Evolutionary conservation across 2,113 vertebrate species (phyloP), one percentile per base, ranked within the genome.

Genomic region (Gallinago jamesoni): DNA sequence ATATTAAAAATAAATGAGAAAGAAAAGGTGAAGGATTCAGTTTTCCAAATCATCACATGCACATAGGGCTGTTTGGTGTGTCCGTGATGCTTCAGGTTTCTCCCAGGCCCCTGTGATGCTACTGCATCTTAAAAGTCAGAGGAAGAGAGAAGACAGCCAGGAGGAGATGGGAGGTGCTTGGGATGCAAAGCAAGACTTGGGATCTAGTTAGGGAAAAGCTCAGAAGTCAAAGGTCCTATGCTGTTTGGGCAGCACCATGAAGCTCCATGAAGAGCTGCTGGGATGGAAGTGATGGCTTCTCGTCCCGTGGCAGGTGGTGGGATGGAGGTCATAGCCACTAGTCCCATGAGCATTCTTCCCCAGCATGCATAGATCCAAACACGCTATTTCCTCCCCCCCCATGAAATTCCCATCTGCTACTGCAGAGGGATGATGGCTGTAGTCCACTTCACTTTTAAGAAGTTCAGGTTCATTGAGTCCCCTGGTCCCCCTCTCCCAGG

Each of bases 381-480:
- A 9, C 0, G 1, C 2, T 68, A 0, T 39, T 22, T 16, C 19
- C 47, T 45, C 16, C 20, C 45, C 22, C 23, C 6, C 35, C 24
- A 15, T 27, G 37, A 16, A n/a, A 63, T 78, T 87, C 43, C 28
- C n/a, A 56, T 35, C 41, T 62, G 22, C 14, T 72, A 3, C 48
- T 2, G 2, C 48, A 80, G 57, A 59, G 41, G 55, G 12, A 18
- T 6, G 16, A n/a, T 30, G 50, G 43, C 25, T 80, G 28, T 8
- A 86, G 43, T 21, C 11, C 12, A 13, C 30, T 33, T 15, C 15
- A 27, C 17, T 90, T 84, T 90, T 24, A 3, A 25, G 31, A 25
- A 1, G 1, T 19, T 53, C 9, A 25, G 64, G 68, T 18, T 56
- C 18, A 22, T 5, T 9, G 23, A 41, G 28, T 50, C 7, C 24